Conservation (phyloP, 2,797 vertebrate species). For the Pipistrellus pygmaeus region DNA sequence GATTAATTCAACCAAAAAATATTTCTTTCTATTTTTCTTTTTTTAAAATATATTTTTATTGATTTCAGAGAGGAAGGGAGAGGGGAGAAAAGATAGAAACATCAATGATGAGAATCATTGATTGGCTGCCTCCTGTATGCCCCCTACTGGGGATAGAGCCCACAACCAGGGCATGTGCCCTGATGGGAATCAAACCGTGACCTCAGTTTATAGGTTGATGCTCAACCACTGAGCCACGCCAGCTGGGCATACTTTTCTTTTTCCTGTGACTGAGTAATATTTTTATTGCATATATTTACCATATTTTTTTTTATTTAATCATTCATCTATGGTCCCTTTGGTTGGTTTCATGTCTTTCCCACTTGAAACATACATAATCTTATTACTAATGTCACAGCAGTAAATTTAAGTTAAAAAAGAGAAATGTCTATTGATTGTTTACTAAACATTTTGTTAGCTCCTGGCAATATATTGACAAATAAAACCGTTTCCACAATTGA, state of each 20-base stretch:
- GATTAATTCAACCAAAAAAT: not conserved
- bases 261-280: not conserved
- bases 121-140: too few species aligned
- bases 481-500: not conserved
- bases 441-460: not conserved
- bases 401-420: not conserved
- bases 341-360: not conserved
- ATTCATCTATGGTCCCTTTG: not conserved
- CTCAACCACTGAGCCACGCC: too few species aligned
- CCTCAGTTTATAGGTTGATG: too few species aligned
- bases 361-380: not conserved
- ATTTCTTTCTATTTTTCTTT: not conserved
- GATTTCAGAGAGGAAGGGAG: too few species aligned
- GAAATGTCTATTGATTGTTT: not conserved
- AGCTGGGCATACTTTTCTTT: not conserved
- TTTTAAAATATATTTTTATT: too few species aligned
- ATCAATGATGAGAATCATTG: too few species aligned
- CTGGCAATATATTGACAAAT: not conserved
- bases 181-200: too few species aligned
- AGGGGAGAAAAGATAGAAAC: too few species aligned
- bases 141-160: too few species aligned
- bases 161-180: too few species aligned
- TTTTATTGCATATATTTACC: not conserved
- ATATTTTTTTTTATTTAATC: not conserved
- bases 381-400: not conserved